phyloP scores from a whole-genome alignment of 2,888 invertebrate genomes.

The Mactromeris polynyma region DNA sequence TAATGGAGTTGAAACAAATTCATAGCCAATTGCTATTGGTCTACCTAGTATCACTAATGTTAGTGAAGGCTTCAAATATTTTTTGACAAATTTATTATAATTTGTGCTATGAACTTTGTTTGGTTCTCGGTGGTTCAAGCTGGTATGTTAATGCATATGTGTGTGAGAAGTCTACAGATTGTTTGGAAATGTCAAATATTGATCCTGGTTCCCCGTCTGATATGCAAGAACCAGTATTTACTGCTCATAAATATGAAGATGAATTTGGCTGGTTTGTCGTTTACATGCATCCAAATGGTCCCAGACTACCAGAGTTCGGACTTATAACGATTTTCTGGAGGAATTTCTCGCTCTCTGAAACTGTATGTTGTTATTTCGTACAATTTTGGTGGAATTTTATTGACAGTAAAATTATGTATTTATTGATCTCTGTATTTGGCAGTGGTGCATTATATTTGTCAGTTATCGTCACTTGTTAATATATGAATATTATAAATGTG shows the following conservation, averaged over 20 bases:
- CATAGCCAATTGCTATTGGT: too few species aligned
- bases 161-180: neutral
- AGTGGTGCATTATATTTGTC: too few species aligned
- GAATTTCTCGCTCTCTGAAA: neutral
- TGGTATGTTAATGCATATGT: neutral
- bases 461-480: too few species aligned
- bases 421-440: neutral
- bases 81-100: too few species aligned
- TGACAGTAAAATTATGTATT: neutral
- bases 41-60: too few species aligned
- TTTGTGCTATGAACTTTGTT: too few species aligned
- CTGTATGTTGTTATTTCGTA: neutral
- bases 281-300: too few species aligned
- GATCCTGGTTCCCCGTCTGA: neutral
- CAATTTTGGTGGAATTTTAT: neutral
- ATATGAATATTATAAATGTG: too few species aligned
- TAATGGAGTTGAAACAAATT: too few species aligned
- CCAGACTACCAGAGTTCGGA: too few species aligned
- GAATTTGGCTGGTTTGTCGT: neutral
- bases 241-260: neutral
- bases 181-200: conserved; percentile 2
- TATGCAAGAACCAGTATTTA: neutral
- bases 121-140: too few species aligned
- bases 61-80: too few species aligned
- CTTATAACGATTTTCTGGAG: neutral